Conservation (phyloP, 2,113 vertebrate genomes). For the Pardalotus punctatus region DNA sequence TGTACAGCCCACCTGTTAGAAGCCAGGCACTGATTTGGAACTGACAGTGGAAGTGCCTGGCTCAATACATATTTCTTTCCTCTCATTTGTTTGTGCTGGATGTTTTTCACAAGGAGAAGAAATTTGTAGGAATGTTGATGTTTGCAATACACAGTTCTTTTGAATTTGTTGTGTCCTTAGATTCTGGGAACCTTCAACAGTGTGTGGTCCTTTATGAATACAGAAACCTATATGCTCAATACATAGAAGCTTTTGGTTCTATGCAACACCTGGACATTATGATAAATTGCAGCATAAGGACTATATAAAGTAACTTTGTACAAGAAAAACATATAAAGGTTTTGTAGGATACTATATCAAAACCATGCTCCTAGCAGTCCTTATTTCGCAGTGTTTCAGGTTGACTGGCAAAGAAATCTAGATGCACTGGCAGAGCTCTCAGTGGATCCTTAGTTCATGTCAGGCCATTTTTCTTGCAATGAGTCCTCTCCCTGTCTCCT, state of each 20-base stretch:
- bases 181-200: not conserved
- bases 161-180: not conserved
- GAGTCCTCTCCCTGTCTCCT: not conserved
- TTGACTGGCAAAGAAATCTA: not conserved
- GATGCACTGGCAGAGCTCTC: not conserved
- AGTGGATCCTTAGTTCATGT: not conserved
- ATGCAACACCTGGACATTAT: not conserved
- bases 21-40: not conserved
- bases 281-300: not conserved
- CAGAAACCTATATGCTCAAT: not conserved
- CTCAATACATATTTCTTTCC: not conserved
- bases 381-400: not conserved
- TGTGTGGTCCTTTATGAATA: not conserved
- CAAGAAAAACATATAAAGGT: not conserved
- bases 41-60: not conserved
- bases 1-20: not conserved
- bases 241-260: not conserved
- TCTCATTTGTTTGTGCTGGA: fast-evolving
- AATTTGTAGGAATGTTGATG: not conserved
- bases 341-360: not conserved
- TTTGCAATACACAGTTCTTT: not conserved
- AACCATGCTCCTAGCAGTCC: not conserved
- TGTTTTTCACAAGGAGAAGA: not conserved
- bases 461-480: not conserved
- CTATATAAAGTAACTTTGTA: not conserved